phyloP scores from a whole-genome alignment of 2,888 invertebrate species.

The Pterostichus niger region DNA sequence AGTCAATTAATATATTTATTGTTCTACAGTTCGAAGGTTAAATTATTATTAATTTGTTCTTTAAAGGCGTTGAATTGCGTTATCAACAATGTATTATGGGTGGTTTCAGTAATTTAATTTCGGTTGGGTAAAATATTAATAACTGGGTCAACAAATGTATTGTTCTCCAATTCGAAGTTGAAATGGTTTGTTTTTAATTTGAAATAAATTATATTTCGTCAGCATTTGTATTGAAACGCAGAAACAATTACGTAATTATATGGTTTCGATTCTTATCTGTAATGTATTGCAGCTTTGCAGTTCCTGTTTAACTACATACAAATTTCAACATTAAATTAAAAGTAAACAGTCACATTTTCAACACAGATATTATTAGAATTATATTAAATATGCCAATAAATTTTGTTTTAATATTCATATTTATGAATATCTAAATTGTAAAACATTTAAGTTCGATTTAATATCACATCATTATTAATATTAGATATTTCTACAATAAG shows the following conservation, averaged over 20 bases:
- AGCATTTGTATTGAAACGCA: constrained; percentile 14
- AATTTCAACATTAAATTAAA: constrained; percentile 15
- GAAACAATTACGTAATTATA: constrained; percentile 41
- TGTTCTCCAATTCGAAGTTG: not conserved
- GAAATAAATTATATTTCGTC: constrained; percentile 28
- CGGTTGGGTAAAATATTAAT: not conserved
- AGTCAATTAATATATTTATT: no score
- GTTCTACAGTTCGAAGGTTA: no score
- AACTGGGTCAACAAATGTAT: constrained; percentile 30
- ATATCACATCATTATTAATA: no score
- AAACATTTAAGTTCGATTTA: no score
- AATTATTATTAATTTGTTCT: no score
- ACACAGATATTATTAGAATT: no score
- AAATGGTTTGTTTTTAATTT: not conserved
- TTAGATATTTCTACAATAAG: no score
- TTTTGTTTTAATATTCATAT: not conserved
- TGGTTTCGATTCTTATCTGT: constrained; percentile 13
- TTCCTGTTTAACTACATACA: not conserved
- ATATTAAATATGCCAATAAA: no score
- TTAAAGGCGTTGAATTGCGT: not conserved
- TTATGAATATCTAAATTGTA: no score
- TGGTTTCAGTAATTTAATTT: no score
- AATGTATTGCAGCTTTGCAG: constrained; percentile 13
- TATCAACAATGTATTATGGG: constrained; percentile 10
- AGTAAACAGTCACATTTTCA: no score